Base-by-base conservation (phyloP, 2,888 invertebrate species). In the Lucinisca nassula region DNA sequence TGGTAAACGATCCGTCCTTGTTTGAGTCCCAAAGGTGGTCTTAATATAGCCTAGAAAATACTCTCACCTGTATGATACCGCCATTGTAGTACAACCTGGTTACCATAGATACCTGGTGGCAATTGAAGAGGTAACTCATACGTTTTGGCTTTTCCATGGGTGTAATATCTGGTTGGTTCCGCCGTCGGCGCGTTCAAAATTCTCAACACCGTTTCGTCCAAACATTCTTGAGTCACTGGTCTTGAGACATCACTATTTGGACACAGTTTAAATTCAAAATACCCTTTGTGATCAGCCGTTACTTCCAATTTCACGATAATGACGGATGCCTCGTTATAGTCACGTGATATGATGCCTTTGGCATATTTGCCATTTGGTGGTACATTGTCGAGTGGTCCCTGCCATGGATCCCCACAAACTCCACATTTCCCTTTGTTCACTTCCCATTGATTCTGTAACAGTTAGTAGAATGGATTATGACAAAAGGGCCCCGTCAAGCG, bases 181-280 rank as follows among this genome's bases (percentile, higher is more conserved):
- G 10, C n/a, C 8, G 21, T 4, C 10, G 78, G 75, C 8, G 79
- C 79, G n/a, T 89, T 84, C 2, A 82, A 80, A 2, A 87, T 40
- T 35, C 49, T 76, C 0, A 89, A 79, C 4, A 84, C 74, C 27
- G 87, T 79, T 70, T 88, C 78, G 77, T 94, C 84, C 30, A 95
- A 70, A 78, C 95, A 95, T 6, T 90, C 84, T 75, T 94, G 92
- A 0, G 87, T 90, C 12, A 92, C 94, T 21, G 61, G 40, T 38
- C 38, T 73, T 10, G 79, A 89, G 0, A 86, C 73, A 70, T 93
- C 89, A 76, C 90, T 92, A 27, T 92, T 90, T 10, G 94, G 92
- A 81, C 95, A 95, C 21, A 95, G 82, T 75, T 94, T 87, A 88
- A 94, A 95, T 58, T 95, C 94, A 82, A 95, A 93, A 83, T 92